Base-by-base conservation (phyloP, 2,797 vertebrate genomes). In the Karalla daura region DNA sequence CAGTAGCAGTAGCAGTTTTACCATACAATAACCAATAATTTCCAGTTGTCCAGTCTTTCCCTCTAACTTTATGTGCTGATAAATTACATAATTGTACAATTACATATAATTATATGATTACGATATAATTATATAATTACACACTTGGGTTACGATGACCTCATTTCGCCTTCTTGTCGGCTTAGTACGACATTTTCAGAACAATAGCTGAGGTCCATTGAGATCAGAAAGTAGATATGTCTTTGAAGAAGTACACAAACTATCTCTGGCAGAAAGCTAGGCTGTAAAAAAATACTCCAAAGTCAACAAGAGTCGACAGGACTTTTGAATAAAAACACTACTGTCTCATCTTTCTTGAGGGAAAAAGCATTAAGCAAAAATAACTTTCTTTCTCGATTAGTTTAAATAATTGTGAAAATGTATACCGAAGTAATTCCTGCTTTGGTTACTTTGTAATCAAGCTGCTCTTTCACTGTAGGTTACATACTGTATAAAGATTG, bases 241-340 rank as follows among this genome's bases (percentile, higher is more conserved):
- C 58, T 66, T 70, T 51, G 50, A 62, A 51, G 62, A 65, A 61
- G 70, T 76, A 50, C 15, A 55, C 32, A 41, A 44, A 23, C 28
- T 54, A 9, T 9, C 17, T 55, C 21, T 3, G 12, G 15, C 18
- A 27, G 30, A 33, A 30, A 40, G 35, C 43, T 11, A 1, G 5
- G 6, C 27, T 33, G 15, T 12, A 5, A 8, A 18, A 49, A 46
- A 27, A 43, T 24, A n/a, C 46, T 44, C 28, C 44, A 43, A 43
- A 67, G 39, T 18, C 28, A 27, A 45, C 62, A 33, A 11, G 32
- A n/a, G n/a, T n/a, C n/a, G n/a, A 49, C 11, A 33, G n/a, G 11
- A 14, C n/a, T 27, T 30, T 52, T 45, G 39, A 39, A 23, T 13
- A 3, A 14, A 24, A 10, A 72, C 18, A 45, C 15, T 18, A 25